Percentiles rank a stretch among this genome's conserved stretches.
phyloP scores from a whole-genome alignment of 2,888 invertebrate genomes.

The Nymphalis c-album region DNA sequence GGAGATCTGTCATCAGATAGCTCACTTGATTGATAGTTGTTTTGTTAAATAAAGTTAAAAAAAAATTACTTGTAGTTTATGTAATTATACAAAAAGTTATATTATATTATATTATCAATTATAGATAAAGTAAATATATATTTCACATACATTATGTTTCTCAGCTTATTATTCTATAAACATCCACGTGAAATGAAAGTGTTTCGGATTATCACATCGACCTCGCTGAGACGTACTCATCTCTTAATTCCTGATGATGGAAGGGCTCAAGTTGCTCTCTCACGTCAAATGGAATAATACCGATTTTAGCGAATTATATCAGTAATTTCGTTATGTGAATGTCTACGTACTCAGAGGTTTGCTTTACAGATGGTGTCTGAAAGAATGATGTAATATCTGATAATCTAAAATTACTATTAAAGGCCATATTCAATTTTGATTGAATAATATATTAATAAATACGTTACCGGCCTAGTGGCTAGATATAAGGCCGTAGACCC shows the following conservation, averaged over 20 bases:
- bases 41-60: too few relatives aligned
- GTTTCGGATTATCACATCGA: constrained; percentile 37
- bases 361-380: background rate
- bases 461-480: too few relatives aligned
- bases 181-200: constrained; percentile 10
- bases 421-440: too few relatives aligned
- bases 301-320: constrained; percentile 3
- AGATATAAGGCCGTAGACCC: too few relatives aligned
- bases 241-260: constrained; percentile 41
- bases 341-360: background rate
- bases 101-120: background rate
- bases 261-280: constrained; percentile 34
- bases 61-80: too few relatives aligned
- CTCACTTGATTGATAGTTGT: too few relatives aligned
- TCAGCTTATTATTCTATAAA: constrained; percentile 12
- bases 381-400: too few relatives aligned
- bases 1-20: too few relatives aligned
- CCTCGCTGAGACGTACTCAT: constrained; percentile 33
- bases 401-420: background rate
- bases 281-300: constrained; percentile 35
- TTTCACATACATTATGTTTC: background rate
- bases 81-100: too few relatives aligned
- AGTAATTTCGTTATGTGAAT: background rate
- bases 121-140: background rate
- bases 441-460: too few relatives aligned